A percentile compares a stretch with the other conserved stretches of the same genome.
phyloP scores from a whole-genome alignment of 2,797 vertebrate genomes.

The Cygnus olor region DNA sequence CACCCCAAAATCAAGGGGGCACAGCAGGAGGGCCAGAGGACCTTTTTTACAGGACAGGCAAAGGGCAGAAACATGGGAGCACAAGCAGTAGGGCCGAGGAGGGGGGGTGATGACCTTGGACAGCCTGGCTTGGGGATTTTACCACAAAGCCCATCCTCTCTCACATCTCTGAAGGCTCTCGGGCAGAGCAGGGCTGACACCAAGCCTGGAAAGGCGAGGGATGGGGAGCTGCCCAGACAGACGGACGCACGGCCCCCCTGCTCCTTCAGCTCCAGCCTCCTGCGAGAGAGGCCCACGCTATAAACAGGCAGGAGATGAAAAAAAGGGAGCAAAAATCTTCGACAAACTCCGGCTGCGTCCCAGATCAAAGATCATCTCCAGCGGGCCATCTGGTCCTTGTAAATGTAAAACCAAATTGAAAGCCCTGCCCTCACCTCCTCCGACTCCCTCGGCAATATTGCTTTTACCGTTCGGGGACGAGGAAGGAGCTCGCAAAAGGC shows the following conservation, averaged over 20 bases:
- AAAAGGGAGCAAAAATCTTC: neutral
- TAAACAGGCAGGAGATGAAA: neutral
- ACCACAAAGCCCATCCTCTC: neutral
- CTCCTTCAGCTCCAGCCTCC: neutral
- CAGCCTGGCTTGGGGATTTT: neutral
- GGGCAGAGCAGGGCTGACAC: neutral
- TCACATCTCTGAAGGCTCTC: fast-evolving
- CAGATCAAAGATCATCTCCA: conserved; percentile 74
- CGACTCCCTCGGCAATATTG: conserved; percentile 36
- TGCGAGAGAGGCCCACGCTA: neutral
- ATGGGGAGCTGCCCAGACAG: fast-evolving
- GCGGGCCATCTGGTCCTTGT: conserved; percentile 71
- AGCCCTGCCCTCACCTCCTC: conserved; percentile 67
- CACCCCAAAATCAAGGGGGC: neutral
- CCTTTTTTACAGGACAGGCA: neutral
- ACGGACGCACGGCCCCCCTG: neutral
- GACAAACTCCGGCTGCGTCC: conserved; percentile 40
- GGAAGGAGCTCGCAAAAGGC: conserved; percentile 41
- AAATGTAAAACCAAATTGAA: conserved; percentile 74
- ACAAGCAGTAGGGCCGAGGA: neutral
- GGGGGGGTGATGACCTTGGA: neutral
- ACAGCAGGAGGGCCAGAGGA: neutral
- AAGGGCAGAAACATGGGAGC: neutral
- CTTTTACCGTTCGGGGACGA: neutral
- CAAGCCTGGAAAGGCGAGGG: neutral